These are phyloP conservation scores for Neria commutata DNA, from an alignment of 2,888 invertebrate species.

Conservation along the genomic window DNA sequence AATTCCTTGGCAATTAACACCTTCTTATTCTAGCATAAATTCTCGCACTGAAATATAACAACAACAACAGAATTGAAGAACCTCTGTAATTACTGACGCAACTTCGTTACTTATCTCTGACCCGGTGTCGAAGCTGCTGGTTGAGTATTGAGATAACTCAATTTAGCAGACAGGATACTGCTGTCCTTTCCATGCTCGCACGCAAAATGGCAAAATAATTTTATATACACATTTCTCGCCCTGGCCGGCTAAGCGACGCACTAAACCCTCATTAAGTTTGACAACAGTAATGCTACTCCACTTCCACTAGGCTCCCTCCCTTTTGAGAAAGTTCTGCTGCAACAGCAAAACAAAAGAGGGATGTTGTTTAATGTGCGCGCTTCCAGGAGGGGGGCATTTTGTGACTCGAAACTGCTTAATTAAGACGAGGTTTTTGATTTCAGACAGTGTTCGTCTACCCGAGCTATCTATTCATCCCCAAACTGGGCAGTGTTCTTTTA, in stretches of 20 bases:
- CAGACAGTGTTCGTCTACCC: slow-evolving; percentile 1
- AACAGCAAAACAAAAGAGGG: slow-evolving; percentile 23
- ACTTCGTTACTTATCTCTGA: slow-evolving; percentile 45
- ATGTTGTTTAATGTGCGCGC: slow-evolving; percentile 28
- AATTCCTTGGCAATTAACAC: no score
- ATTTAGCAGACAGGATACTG: not conserved
- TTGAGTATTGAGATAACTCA: slow-evolving; percentile 7
- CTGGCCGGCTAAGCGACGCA: slow-evolving; percentile 27
- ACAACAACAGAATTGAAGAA: not conserved
- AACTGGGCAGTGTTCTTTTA: slow-evolving; percentile 49
- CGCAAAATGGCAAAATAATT: slow-evolving; percentile 18
- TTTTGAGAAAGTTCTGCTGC: not conserved
- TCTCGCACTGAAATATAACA: not conserved
- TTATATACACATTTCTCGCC: slow-evolving; percentile 8
- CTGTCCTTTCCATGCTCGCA: not conserved
- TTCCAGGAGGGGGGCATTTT: slow-evolving; percentile 21
- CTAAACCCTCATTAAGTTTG: slow-evolving; percentile 55
- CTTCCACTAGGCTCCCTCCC: not conserved
- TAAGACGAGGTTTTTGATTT: slow-evolving; percentile 43
- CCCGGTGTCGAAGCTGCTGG: not conserved
- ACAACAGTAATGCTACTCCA: slow-evolving; percentile 35
- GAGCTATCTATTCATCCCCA: not conserved
- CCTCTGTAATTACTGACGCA: slow-evolving; percentile 46
- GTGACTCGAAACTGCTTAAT: slow-evolving; percentile 52
- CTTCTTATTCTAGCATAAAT: not conserved